Evolutionary conservation across 2,113 vertebrate genomes (phyloP), one percentile per base, ranked within the genome.

Genomic region (Micronisus gabar): DNA sequence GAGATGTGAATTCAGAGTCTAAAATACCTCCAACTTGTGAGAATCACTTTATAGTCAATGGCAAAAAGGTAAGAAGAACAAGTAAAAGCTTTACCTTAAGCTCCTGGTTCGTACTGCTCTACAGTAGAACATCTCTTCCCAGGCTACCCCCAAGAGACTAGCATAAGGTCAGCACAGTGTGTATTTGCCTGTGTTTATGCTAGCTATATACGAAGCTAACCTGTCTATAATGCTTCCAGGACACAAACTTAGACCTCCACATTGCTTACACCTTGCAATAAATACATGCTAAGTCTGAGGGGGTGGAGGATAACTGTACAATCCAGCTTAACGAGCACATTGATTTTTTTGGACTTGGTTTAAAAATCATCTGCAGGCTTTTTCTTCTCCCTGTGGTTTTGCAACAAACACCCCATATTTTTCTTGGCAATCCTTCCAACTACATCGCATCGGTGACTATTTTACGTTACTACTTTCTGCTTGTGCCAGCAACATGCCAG

Each of bases 261-360:
- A 11, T 40, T 48, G 30, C 17, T 62, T 58, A 43, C 5, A 14
- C 3, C 18, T 9, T 66, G 8, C 11, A 16, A 53, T 34, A 41
- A 86, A 83, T 41, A 20, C 11, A 9, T n/a, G 9, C 1, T 73
- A 47, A 48, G 41, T n/a, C 67, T 62, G 34, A 81, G 16, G 4
- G 14, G 21, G 3, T 40, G 23, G 7, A 36, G 6, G 41, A 20
- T 32, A 78, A n/a, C 4, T 41, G 3, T 11, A 19, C 7, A 63
- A 40, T 10, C 9, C 34, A 43, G 7, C 3, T 65, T 52, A 32
- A 75, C 0, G 0, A 40, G 1, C 1, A 12, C n/a, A 14, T 32
- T 0, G 7, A 6, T 11, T 25, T 40, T 62, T 30, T 19, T 43
- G 9, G 8, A 18, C 11, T 79, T 83, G 2, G 5, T 53, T 90